Conservation (phyloP, 2,888 invertebrate genomes). For the Boloria selene region DNA sequence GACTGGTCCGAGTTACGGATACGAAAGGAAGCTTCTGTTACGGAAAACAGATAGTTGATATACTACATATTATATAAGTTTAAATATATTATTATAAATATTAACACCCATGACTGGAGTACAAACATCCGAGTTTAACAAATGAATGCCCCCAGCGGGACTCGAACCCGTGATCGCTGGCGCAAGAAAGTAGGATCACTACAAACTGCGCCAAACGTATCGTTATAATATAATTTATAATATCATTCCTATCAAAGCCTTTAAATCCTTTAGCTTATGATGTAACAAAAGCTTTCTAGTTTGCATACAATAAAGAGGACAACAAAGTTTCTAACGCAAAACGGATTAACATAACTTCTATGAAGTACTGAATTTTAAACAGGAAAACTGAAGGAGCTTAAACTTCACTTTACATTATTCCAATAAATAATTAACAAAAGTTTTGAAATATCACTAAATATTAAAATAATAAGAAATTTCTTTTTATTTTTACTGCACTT, state of each 20-base stretch:
- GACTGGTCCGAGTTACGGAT: too few relatives aligned
- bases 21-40: too few relatives aligned
- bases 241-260: background rate
- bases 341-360: slow-evolving; percentile 16
- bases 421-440: slow-evolving; percentile 5
- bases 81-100: too few relatives aligned
- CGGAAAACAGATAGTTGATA: too few relatives aligned
- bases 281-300: slow-evolving; percentile 17
- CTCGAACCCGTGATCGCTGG: too few relatives aligned
- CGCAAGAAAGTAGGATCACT: too few relatives aligned
- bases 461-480: background rate
- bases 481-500: background rate
- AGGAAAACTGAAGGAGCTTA: slow-evolving; percentile 1
- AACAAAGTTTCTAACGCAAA: slow-evolving; percentile 23
- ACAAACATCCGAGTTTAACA: too few relatives aligned
- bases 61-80: too few relatives aligned
- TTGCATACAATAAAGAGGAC: slow-evolving; percentile 11
- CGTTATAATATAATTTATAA: too few relatives aligned
- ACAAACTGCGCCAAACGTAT: too few relatives aligned
- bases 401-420: slow-evolving; percentile 5
- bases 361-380: slow-evolving; percentile 24
- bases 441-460: background rate
- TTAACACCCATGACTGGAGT: too few relatives aligned
- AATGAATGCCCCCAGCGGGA: too few relatives aligned
- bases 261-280: slow-evolving; percentile 2